phyloP scores from a whole-genome alignment of 2,797 vertebrate genomes.

The Agapornis canus region DNA sequence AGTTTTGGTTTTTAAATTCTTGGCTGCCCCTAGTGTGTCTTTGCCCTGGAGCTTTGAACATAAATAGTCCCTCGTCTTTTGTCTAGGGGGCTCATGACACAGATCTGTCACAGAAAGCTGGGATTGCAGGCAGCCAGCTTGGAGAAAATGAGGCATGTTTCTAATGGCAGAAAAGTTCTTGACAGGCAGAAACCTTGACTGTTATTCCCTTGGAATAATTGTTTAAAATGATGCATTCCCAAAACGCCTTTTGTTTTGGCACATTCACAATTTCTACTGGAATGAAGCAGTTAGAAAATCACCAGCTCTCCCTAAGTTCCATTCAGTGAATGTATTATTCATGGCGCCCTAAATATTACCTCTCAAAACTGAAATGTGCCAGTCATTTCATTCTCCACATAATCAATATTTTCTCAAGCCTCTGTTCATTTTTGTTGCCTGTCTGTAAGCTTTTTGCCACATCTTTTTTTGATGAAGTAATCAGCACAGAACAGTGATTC shows the following conservation, averaged over 20 bases:
- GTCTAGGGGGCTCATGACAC: not conserved
- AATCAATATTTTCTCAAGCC: not conserved
- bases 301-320: not conserved
- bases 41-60: not conserved
- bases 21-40: not conserved
- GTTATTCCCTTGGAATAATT: not conserved
- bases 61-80: not conserved
- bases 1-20: not conserved
- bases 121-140: not conserved
- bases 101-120: not conserved
- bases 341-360: not conserved
- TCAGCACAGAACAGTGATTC: not conserved
- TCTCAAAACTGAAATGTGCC: not conserved
- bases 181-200: not conserved
- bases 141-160: not conserved
- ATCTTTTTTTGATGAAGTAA: slow-evolving; percentile 4
- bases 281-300: not conserved
- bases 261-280: not conserved
- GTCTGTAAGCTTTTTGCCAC: not conserved
- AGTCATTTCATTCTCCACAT: not conserved
- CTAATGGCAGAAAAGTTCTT: not conserved
- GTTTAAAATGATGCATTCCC: not conserved
- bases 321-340: not conserved
- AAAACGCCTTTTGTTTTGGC: not conserved
- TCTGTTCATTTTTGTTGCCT: not conserved